phyloP scores from a whole-genome alignment of 2,888 invertebrate genomes.

The Tridacna crocea region DNA sequence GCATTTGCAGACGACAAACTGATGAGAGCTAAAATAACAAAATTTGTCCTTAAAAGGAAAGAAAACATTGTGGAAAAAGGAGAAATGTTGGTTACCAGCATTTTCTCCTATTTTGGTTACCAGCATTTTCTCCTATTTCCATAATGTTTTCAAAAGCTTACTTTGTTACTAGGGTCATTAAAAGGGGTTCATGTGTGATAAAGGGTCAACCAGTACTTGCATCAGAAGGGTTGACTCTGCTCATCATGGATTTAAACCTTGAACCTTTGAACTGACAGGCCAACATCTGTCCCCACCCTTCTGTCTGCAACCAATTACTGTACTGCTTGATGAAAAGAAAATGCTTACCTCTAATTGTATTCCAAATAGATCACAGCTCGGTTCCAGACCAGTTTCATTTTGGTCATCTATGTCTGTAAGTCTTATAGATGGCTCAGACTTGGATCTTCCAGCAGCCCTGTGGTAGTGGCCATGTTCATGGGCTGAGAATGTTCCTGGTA shows the following conservation, averaged over 20 bases:
- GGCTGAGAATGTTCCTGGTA: neutral
- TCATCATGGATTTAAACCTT: too few relatives aligned
- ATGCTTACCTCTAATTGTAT: conserved; percentile 71
- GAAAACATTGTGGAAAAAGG: neutral
- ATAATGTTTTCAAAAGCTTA: neutral
- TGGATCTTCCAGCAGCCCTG: conserved; percentile 36
- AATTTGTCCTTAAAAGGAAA: neutral
- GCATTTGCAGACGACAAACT: too few relatives aligned
- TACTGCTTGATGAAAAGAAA: neutral
- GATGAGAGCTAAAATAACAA: too few relatives aligned
- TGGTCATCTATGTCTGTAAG: conserved; percentile 41
- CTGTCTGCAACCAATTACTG: neutral
- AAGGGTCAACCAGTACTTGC: conserved; percentile 3
- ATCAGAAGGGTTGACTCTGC: too few relatives aligned
- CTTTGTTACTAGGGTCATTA: neutral
- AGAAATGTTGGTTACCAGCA: neutral
- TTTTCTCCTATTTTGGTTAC: neutral
- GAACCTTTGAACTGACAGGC: too few relatives aligned
- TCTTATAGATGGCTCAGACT: conserved; percentile 47
- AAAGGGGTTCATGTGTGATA: neutral
- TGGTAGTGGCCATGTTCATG: conserved; percentile 13
- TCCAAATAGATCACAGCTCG: conserved; percentile 69
- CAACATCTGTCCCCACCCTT: too few relatives aligned
- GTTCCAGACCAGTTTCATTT: conserved; percentile 53
- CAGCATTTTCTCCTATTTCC: too few relatives aligned